Evolutionary conservation across 1,140 invertebrate species (phyloP), one percentile per base, ranked within the genome.

Genomic region (Papilio machaon): DNA sequence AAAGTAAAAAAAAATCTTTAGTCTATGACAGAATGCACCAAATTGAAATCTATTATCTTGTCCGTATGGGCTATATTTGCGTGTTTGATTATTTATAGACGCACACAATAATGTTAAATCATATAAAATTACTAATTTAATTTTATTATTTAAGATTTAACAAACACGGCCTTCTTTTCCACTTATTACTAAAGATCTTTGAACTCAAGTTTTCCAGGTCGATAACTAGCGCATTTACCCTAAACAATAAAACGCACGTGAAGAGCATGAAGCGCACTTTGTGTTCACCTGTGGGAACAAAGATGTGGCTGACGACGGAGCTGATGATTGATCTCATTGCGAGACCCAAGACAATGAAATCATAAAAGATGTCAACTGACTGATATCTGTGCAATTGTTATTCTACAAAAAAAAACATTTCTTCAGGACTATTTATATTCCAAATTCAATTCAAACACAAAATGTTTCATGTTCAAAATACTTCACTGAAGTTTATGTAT

Each of bases 281-380:
- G 79, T 85, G 79, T 85, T 79, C 74, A 80, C 84, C 84, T 80
- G 81, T 79, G 82, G 35, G 82, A 85, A 85, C 87, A 87, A 87
- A 87, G 84, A 87, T 87, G 38, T 79, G 47, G 82, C 80, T 83
- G 82, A 83, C 80, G 64, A 64, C 54, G 49, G 60, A 67, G 23
- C 75, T 70, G 58, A 38, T 52, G 77, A 52, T 79, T 46, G 75
- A 78, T 78, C 54, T 60, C 52, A 70, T 35, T 17, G 13, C 64
- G 64, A 70, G 15, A 15, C 23, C 6, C 11, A 30, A 38, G 15
- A 38, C 64, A 35, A 17, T 17, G 13, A 35, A 7, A 64, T 4
- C 10, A 15, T 3, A 35, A 15, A 7, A 30, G 7, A 64, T 35
- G 11, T 35, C 9, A 23, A 70, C 11, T 54, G 49, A 52, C 23